Evolutionary conservation across 1,140 invertebrate species (phyloP), one percentile per base, ranked within the genome.

Genomic region (Drosophila micromelanica): DNA sequence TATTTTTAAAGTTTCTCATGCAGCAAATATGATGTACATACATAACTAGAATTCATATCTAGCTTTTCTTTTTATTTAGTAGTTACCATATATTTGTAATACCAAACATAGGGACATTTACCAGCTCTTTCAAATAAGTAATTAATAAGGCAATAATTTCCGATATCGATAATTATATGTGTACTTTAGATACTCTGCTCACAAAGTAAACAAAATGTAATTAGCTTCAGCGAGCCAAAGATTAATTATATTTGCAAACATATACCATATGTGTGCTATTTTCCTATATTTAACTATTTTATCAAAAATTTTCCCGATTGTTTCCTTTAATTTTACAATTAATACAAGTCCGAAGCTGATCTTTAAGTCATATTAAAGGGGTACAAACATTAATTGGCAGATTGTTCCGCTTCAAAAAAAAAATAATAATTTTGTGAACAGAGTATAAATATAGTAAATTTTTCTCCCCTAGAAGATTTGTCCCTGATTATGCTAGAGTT

Each of bases 11-110:
- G 13, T 38, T 40, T 38, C 4, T 15, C 11, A 32, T 57, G 23
- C 20, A 51, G 40, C 48, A 61, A 48, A 37, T 61, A 17, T 45
- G 38, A 43, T 69, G 48, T 61, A 69, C 23, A 68, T 51, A 68
- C 46, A 68, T 68, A 20, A 17, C 15, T 54, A 20, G 20, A 69
- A 30, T 27, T 46, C 20, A 56, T 32, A 45, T 30, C 5, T 32
- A 43, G 11, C 27, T 62, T 63, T 17, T 32, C 15, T 59, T 61
- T 52, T 45, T 45, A 20, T 40, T 20, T 27, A 13, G 56, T 68
- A 52, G 56, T 68, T 20, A 20, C 3, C 38, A 42, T 45, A 23
- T 13, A 23, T 15, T 23, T 37, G 17, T 13, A 32, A 30, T 13
- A 32, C 20, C 20, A 48, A 48, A 48, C 1, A 9, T 15, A 17